Evolutionary conservation across 2,113 vertebrate genomes (phyloP), one percentile per base, ranked within the genome.

Genomic region (Scophthalmus maximus): DNA sequence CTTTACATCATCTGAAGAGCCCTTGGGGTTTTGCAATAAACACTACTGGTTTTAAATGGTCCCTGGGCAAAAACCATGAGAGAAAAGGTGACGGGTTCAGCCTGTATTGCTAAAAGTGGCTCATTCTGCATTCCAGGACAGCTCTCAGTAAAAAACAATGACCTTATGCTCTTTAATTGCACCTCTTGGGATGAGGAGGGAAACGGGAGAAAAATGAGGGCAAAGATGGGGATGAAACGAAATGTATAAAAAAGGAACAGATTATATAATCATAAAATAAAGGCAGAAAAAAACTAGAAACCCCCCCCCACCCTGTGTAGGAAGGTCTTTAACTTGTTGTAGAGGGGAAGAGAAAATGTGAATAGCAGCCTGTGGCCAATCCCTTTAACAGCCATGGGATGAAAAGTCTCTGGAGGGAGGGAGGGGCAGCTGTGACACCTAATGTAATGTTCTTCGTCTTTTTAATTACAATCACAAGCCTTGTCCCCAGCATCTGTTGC

Each of bases 81-180:
- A 70, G 69, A 34, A 73, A 58, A 67, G 82, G 67, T 83, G 81
- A 75, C 22, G 49, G 60, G 68, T 77, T 79, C 72, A 76, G 62
- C 44, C 66, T 46, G 47, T 67, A 58, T 60, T 9, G 5, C 63
- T 60, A 8, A 49, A 66, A 59, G 64, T 26, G 22, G 63, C 68
- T 77, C 67, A 68, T 66, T 88, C 78, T 76, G 75, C 50, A 90
- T 89, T 89, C 82, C 69, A 78, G 71, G 66, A 89, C 50, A 78
- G 65, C 51, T 72, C 56, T 76, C 58, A 50, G 75, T 57, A 72
- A 70, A 81, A 87, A 40, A 1, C 8, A 20, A 10, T 73, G 82
- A 86, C 81, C 88, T 78, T 36, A 47, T 85, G 79, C 73, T 81
- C 73, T 86, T 78, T 91, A 89, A 90, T 84, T 88, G 86, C 63